Percentiles rank a stretch among this genome's conserved stretches.
Conservation (phyloP, 2,113 vertebrate species). For the Herpetotheres cachinnans region DNA sequence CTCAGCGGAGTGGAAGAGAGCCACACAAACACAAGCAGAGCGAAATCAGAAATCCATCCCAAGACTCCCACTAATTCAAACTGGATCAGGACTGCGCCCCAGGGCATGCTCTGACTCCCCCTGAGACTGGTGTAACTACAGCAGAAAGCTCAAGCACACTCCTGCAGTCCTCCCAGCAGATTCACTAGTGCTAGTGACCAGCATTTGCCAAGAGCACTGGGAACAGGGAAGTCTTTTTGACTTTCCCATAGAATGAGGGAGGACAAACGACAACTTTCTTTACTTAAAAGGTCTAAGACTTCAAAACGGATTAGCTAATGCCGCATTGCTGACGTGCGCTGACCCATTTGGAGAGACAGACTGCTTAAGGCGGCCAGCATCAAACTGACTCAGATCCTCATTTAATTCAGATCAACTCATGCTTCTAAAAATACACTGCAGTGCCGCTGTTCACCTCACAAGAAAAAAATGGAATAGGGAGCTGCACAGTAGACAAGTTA, state of each 20-base stretch:
- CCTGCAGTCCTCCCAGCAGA: background rate
- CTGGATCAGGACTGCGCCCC: background rate
- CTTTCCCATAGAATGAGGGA: background rate
- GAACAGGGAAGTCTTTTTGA: background rate
- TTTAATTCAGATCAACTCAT: conserved; percentile 45
- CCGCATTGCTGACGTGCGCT: background rate
- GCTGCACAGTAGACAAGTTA: conserved; percentile 17
- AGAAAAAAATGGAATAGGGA: background rate
- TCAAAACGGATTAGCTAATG: conserved; percentile 37
- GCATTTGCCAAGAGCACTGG: background rate
- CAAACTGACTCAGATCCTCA: conserved; percentile 60
- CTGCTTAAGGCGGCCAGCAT: conserved; percentile 39
- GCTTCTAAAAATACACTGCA: conserved; percentile 32
- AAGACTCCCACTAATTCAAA: background rate
- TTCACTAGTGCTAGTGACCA: background rate
- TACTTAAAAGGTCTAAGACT: conserved; percentile 20
- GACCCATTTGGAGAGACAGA: conserved; percentile 56
- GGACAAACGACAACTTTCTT: conserved; percentile 26
- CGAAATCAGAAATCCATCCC: background rate
- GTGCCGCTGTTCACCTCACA: conserved; percentile 20
- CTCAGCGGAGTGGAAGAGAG: background rate
- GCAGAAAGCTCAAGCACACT: background rate
- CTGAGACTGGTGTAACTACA: background rate
- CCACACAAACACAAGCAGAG: background rate
- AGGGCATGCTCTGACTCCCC: background rate